Evolutionary conservation across 2,888 invertebrate genomes (phyloP), one percentile per base, ranked within the genome.

Genomic region (Caenorhabditis drosophilae): DNA sequence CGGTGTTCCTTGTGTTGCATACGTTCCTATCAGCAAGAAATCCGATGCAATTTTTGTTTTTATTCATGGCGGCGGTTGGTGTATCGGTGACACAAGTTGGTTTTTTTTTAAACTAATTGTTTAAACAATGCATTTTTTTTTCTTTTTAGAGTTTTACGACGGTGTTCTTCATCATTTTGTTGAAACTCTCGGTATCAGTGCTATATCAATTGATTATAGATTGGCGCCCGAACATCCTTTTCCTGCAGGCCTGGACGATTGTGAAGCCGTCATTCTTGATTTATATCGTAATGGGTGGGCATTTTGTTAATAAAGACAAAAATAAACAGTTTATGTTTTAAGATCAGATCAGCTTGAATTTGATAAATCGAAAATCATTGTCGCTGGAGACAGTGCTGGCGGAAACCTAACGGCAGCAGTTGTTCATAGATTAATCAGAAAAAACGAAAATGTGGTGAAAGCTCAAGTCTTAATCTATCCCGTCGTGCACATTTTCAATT

Each of bases 391-490:
- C 60, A 76, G 76, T 20, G 83, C 83, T 36, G 83, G 83, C 1
- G 83, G 81, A 6, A 82, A 83, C 54, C 58, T 83, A 31, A 58
- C 74, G 1, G 80, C 83, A 6, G 67, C 66, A 12, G 54, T 67
- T 9, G 49, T 60, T 44, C 73, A 73, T 27, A 34, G 64, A 52
- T 46, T 73, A 15, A 51, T 34, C 31, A 35, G 44, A 20, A 45
- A 57, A 9, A 52, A 57, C 22, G 49, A 36, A 15, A 66, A 49
- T 1, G 42, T 50, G 26, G 40, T 55, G 12, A 55, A 66, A 53
- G 72, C 81, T 52, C 84, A 85, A 71, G 71, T 85, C 22, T 75
- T 85, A 18, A 82, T 85, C 52, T 85, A 85, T 67, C 85, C 85
- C 2, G 81, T 84, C 4, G 76, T 84, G n/a, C 84, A 85, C 60